Base-by-base conservation (phyloP, 2,113 vertebrate genomes). In the Hucho hucho region DNA sequence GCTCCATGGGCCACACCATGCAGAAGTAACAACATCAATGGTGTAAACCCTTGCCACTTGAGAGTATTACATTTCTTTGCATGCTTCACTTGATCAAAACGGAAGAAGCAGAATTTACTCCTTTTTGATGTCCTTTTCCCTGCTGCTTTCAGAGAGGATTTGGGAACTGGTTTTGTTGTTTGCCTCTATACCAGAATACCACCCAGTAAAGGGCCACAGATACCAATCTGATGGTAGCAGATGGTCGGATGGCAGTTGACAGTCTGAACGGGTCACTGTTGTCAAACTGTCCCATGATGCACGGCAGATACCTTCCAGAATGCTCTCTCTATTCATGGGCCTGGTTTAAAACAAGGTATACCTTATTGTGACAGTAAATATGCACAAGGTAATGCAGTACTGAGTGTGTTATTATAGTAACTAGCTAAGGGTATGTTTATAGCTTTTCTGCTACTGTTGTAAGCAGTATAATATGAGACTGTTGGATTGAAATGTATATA, bases 21-120 rank as follows among this genome's bases (percentile, higher is more conserved):
- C 95, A 95, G 95, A 95, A 95, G 93, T 95, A 96, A 96, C 92
- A 82, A 88, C 93, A 93, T 96, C 93, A 96, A 95, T 95, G 92
- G 93, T 88, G 89, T 93, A 93, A 94, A 93, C 92, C 94, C 94
- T 32, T 49, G 84, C 94, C 95, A 95, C 94, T 95, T 95, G 94
- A 96, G 91, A 94, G 94, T 91, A 93, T 95, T 94, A 94, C 95
- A 92, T 94, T 95, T 93, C 94, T 95, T 95, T 96, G 97, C 94
- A 96, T 94, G 95, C 94, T 94, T 95, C 92, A 93, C 95, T 95
- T 95, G 90, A 95, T 96, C 93, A 94, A 95, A 96, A 96, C 93
- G 93, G 91, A 93, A 92, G 92, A 91, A 94, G 93, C 93, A 94
- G 95, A 95, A 95, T 94, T 94, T 93, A 94, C 93, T 94, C 93